A percentile compares a stretch with the other conserved stretches of the same genome.
These are phyloP conservation scores for Macquaria ambigua DNA, from an alignment of 2,113 vertebrate species.

Conservation along the genomic window DNA sequence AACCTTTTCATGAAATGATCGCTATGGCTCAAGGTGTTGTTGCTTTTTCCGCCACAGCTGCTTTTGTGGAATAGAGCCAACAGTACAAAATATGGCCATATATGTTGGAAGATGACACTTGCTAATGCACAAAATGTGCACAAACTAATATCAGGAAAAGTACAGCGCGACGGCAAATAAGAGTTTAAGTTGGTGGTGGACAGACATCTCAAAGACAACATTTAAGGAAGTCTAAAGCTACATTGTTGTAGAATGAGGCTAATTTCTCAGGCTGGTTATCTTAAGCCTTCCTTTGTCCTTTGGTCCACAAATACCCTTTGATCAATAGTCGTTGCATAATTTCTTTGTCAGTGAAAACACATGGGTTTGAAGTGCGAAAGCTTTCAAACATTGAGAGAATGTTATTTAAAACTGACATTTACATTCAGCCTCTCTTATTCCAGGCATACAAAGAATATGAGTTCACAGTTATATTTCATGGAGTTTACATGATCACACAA, in stretches of 20 bases:
- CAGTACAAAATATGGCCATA: constrained; percentile 2
- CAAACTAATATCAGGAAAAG: neutral
- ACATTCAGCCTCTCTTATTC: neutral
- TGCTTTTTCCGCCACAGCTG: constrained; percentile 18
- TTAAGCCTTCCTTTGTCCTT: neutral
- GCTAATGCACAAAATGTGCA: neutral
- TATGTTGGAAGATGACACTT: neutral
- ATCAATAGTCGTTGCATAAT: too few species aligned
- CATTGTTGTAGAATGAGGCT: neutral
- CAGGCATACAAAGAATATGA: neutral
- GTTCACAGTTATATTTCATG: neutral
- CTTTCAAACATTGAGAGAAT: neutral
- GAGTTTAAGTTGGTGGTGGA: neutral
- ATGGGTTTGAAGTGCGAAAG: neutral
- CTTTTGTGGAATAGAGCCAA: neutral
- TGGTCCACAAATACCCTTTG: neutral
- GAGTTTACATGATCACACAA: neutral
- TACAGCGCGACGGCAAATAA: neutral
- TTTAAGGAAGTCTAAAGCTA: neutral
- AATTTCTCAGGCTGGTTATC: neutral
- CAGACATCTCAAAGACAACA: neutral
- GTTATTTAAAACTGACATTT: neutral
- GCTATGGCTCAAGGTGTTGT: neutral
- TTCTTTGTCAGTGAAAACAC: neutral
- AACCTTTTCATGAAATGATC: constrained; percentile 35